These are phyloP conservation scores for Eueides isabella DNA, from an alignment of 1,140 invertebrate species.

Conservation along the genomic window DNA sequence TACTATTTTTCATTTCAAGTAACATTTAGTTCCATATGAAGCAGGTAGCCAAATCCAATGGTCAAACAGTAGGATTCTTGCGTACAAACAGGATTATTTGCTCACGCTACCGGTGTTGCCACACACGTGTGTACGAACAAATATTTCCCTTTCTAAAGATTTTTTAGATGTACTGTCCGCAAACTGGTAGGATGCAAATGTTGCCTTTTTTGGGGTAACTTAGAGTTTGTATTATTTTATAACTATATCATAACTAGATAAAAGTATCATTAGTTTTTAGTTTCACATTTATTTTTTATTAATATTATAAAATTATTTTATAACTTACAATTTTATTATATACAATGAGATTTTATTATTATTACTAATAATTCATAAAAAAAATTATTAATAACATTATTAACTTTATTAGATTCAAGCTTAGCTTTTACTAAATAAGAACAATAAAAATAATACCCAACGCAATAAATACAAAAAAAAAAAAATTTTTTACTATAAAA, in stretches of 20 bases:
- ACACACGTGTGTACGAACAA: constrained; percentile 70
- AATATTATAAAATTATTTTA: too few species aligned
- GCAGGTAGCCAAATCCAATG: constrained; percentile 52
- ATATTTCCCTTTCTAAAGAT: constrained; percentile 62
- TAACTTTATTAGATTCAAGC: too few species aligned
- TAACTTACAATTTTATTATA: too few species aligned
- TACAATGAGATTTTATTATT: too few species aligned
- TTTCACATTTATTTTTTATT: too few species aligned
- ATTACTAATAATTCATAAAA: too few species aligned
- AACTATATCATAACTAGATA: too few species aligned
- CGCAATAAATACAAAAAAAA: neutral
- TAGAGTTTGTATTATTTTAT: neutral
- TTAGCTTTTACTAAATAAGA: too few species aligned
- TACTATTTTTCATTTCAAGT: neutral
- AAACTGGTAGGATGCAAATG: constrained; percentile 30
- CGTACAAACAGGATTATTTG: constrained; percentile 69
- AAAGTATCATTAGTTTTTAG: too few species aligned
- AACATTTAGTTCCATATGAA: neutral
- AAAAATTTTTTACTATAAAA: neutral
- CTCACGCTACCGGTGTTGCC: constrained; percentile 74
- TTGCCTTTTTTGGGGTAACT: neutral
- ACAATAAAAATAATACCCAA: too few species aligned
- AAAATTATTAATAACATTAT: too few species aligned
- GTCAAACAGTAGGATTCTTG: constrained; percentile 64
- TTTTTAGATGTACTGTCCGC: constrained; percentile 60